Conservation (phyloP, 2,113 vertebrate genomes). For the Pleuronectes platessa region DNA sequence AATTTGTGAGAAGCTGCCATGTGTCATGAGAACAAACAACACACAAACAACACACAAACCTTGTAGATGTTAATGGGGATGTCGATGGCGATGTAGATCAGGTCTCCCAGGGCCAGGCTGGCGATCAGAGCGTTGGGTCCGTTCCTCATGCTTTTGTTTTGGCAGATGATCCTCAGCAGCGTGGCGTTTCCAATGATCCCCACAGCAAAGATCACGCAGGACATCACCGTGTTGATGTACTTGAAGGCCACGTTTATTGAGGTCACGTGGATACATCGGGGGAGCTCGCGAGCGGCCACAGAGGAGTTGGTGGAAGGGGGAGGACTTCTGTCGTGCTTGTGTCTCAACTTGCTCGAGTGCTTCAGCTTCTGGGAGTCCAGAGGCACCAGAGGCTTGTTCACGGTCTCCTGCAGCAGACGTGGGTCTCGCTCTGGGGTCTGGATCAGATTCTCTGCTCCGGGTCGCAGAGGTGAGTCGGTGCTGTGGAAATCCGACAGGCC, state of each 20-base stretch:
- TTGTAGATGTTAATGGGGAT: conserved; percentile 93
- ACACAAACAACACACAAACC: conserved; percentile 58
- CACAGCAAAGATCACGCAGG: conserved; percentile 90
- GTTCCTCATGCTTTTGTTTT: conserved; percentile 96
- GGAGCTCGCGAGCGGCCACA: rapidly evolving
- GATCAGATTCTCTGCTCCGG: neutral
- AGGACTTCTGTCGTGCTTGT: conserved; percentile 4
- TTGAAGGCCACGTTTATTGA: conserved; percentile 86
- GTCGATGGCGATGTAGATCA: conserved; percentile 92
- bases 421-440: neutral
- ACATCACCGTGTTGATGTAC: conserved; percentile 90
- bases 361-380: neutral
- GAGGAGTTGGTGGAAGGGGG: conserved; percentile 36
- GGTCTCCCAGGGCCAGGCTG: conserved; percentile 92
- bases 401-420: conserved; percentile 10
- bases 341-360: neutral
- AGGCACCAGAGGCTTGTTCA: neutral
- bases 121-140: conserved; percentile 94
- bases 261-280: conserved; percentile 78
- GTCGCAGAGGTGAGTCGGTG: neutral
- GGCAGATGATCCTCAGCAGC: conserved; percentile 93
- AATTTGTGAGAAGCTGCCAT: no score
- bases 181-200: conserved; percentile 92
- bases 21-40: neutral
- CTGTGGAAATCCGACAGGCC: neutral